Percentiles rank a stretch among this genome's conserved stretches.
These are phyloP conservation scores for Istiophorus platypterus DNA, from an alignment of 2,113 vertebrate genomes.

Conservation along the genomic window DNA sequence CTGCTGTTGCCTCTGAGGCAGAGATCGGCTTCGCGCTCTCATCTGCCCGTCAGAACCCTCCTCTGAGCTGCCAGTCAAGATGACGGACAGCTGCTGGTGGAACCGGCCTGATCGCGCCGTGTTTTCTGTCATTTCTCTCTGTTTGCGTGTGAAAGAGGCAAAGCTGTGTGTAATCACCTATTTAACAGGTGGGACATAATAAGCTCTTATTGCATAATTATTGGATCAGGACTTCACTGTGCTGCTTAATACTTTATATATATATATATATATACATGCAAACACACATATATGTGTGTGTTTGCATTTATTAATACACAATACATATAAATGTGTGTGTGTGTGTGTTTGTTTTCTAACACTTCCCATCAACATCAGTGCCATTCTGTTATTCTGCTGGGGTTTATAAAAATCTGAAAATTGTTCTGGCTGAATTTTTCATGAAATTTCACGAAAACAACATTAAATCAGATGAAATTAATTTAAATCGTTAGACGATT, in stretches of 20 bases:
- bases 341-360: no score
- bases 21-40: slow-evolving; percentile 77
- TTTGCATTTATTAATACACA: background rate
- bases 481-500: background rate
- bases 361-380: background rate
- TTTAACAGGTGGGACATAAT: slow-evolving; percentile 18
- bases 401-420: no score
- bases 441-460: background rate
- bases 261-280: background rate
- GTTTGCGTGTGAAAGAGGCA: slow-evolving; percentile 27
- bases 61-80: slow-evolving; percentile 76
- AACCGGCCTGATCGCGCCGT: slow-evolving; percentile 34
- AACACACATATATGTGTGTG: background rate
- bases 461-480: background rate
- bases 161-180: slow-evolving; percentile 6
- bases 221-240: background rate
- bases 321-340: no score
- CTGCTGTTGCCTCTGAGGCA: slow-evolving; percentile 82
- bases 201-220: slow-evolving; percentile 35
- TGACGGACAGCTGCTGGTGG: slow-evolving; percentile 72
- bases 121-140: slow-evolving; percentile 27
- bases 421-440: no score
- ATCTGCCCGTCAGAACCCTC: slow-evolving; percentile 79
- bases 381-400: background rate
- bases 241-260: background rate